Conservation (phyloP, 2,113 vertebrate genomes). For the Scatophagus argus region DNA sequence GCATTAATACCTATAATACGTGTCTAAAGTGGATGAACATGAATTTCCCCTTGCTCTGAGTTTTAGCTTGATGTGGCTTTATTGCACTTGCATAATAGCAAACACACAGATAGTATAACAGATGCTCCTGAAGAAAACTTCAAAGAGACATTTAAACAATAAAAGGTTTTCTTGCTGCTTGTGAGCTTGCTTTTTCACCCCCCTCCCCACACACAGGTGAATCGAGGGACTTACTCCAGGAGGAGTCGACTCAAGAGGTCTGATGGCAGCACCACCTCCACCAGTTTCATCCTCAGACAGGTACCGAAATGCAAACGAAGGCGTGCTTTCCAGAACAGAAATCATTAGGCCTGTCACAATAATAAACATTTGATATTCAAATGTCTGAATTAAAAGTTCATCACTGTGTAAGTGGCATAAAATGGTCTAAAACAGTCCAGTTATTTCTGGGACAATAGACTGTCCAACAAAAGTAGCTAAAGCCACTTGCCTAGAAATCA, state of each 20-base stretch:
- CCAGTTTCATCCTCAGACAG: constrained; percentile 95
- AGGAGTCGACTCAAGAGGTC: constrained; percentile 92
- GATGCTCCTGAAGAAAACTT: neutral
- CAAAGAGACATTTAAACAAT: neutral
- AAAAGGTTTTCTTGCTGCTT: neutral
- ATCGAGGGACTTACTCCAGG: constrained; percentile 89
- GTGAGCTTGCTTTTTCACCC: neutral
- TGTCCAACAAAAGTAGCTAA: no score
- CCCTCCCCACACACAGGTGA: constrained; percentile 87
- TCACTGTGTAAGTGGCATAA: no score
- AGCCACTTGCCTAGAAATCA: no score
- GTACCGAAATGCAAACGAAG: constrained; percentile 57
- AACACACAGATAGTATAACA: neutral
- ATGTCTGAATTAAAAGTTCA: no score
- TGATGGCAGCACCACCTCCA: constrained; percentile 93
- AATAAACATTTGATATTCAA: no score
- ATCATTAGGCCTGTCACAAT: no score
- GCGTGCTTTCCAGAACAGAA: no score
- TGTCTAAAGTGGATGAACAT: neutral
- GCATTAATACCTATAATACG: no score
- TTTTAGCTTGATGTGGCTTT: neutral
- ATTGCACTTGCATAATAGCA: neutral
- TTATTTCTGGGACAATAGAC: no score
- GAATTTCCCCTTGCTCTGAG: neutral
- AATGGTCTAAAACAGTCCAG: no score